Evolutionary conservation across 1,140 invertebrate genomes (phyloP), one percentile per base, ranked within the genome.

Genomic region (Drosophila busckii): DNA sequence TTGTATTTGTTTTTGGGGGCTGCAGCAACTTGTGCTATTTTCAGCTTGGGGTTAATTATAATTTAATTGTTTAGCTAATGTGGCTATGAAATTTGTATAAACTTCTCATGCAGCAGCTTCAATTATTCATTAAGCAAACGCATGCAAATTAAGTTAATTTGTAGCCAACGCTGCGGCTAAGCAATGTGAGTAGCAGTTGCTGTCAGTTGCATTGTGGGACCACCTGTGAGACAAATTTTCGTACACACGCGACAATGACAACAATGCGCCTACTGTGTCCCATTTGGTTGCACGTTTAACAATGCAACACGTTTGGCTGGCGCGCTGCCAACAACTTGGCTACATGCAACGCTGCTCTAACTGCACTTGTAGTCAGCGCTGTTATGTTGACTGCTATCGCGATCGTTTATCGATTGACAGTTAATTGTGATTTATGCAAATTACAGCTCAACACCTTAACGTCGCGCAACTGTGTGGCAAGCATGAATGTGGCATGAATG

Each of bases 381-480:
- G 50, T 61, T 65, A 53, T 53, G 55, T 75, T 59, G 61, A 45
- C 55, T 29, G 46, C 32, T 40, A 26, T 58, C 46, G 46, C 53
- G 75, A 78, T 78, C 73, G 68, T 50, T 61, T 61, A 80, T 80
- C 73, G 69, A 69, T 71, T 69, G 73, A 75, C 75, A 75, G 56
- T 69, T 82, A 80, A 80, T 80, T 80, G 73, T 82, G 76, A 80
- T 82, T 80, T 80, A 80, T 80, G 73, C 69, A 80, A 82, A 80
- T 82, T 73, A 34, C 31, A 46, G 42, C 26, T 73, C 59, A 55
- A 80, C 73, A 75, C 73, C 64, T 82, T 62, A 34, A 40, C 49
- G 19, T 29, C n/a, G 17, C 4, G 15, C 37, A 34, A 53, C n/a
- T n/a, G n/a, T n/a, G n/a, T n/a, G n/a, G n/a, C n/a, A n/a, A n/a